Evolutionary conservation across 64 coral and sea anemone genomes (phyloP), one percentile per base, ranked within the genome.

Genomic region (Dendrophyllia cribrosa): DNA sequence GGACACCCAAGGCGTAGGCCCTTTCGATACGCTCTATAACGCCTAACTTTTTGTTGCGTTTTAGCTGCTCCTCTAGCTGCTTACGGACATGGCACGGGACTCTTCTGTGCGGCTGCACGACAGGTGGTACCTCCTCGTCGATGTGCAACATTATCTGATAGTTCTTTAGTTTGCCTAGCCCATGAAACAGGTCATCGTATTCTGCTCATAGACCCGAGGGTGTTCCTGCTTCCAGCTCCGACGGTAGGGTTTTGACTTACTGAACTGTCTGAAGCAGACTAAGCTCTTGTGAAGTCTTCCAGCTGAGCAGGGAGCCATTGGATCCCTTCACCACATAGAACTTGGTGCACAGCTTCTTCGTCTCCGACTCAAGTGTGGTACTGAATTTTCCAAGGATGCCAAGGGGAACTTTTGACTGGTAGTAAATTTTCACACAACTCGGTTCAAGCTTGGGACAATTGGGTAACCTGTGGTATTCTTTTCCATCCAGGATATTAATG

Each of bases 41-140:
- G 13, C 66, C 55, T 13, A 72, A 15, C 43, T 74, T 11, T 66
- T 92, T 79, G 22, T 92, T 79, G 55, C 19, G 20, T n/a, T 63
- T 11, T 63, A 85, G 69, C 81, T 92, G 89, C 21, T 91, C 89
- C 51, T 91, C 89, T 13, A 91, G 9, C 48, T 91, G 56, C 64
- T 91, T 71, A 14, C 20, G 89, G 5, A 91, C 76, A 81, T 91
- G 89, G 66, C 83, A 91, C 0, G 77, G 89, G 17, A 91, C 77
- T 52, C 88, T 78, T 66, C 62, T 58, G 21, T 78, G 66, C 16
- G 88, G 56, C 80, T 90, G 88, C 7, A 77, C 77, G n/a, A 63
- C 45, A 63, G 77, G 89, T 58, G 80, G 76, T 26, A 91, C 49
- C 16, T 45, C 65, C 24, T 91, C 67, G 43, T 91, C 87, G 1